Evolutionary conservation across 1,140 invertebrate genomes (phyloP).

Genomic region (Pogonus chalceus): DNA sequence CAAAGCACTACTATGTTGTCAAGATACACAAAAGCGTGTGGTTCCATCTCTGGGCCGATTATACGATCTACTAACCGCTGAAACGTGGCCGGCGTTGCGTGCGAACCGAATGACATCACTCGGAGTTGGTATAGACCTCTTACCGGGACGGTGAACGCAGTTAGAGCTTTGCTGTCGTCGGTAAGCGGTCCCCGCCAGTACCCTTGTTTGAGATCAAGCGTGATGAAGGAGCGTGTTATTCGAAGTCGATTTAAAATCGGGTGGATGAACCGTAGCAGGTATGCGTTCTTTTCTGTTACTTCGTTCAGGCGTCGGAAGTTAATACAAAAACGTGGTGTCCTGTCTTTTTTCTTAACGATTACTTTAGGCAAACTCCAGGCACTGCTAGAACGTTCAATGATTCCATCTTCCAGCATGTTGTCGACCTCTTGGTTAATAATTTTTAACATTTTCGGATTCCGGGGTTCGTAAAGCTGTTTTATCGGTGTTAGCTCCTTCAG

Average conservation of each 20-base stretch:
- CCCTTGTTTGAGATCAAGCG: background rate
- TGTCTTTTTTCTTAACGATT: constrained; percentile 16
- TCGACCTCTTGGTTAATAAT: constrained; percentile 18
- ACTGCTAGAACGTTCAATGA: constrained; percentile 15
- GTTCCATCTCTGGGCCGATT: background rate
- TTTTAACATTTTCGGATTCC: background rate
- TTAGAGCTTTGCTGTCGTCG: too few species aligned
- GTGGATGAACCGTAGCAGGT: background rate
- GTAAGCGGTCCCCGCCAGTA: background rate
- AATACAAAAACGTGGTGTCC: background rate
- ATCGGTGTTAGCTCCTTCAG: background rate
- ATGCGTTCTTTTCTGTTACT: background rate
- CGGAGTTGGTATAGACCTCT: background rate
- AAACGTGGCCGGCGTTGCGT: too few species aligned
- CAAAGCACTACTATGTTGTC: too few species aligned
- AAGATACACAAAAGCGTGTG: background rate
- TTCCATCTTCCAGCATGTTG: constrained; percentile 17
- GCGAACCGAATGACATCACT: background rate
- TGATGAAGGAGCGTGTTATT: background rate
- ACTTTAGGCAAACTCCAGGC: constrained; percentile 20
- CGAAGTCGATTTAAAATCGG: background rate
- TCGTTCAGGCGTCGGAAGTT: background rate
- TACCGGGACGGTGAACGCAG: background rate
- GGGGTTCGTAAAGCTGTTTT: constrained; percentile 10
- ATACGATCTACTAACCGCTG: background rate